A percentile compares a stretch with the other conserved stretches of the same genome.
Conservation (phyloP, 2,888 invertebrate species). For the Chirona hameri region DNA sequence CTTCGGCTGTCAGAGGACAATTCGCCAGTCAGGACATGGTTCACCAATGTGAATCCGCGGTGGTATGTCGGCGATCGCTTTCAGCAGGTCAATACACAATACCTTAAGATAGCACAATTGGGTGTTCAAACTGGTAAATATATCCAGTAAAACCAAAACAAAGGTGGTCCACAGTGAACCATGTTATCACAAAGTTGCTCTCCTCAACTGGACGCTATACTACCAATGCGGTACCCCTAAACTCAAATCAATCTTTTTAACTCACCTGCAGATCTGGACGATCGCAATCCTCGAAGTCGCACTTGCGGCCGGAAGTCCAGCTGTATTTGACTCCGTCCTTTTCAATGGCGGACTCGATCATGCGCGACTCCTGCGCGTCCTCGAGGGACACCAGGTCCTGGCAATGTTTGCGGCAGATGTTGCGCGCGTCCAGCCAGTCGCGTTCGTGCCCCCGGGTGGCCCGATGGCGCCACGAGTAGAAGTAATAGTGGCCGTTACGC, state of each 20-base stretch:
- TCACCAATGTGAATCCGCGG: too few species aligned
- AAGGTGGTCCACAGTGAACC: too few species aligned
- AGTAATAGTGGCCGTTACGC: slow-evolving; percentile 40
- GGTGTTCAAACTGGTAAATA: too few species aligned
- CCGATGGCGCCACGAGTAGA: slow-evolving; percentile 40
- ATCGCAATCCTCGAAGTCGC: slow-evolving; percentile 88
- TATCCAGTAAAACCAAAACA: too few species aligned
- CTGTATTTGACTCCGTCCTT: slow-evolving; percentile 57
- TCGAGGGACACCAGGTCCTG: slow-evolving; percentile 40
- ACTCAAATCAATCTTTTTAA: too few species aligned
- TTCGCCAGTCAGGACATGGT: too few species aligned
- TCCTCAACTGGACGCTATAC: too few species aligned
- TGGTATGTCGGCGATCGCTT: too few species aligned
- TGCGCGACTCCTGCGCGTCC: slow-evolving; percentile 36
- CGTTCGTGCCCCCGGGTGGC: slow-evolving; percentile 39
- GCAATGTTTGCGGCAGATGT: slow-evolving; percentile 41
- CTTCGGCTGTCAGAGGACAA: slow-evolving; percentile 58
- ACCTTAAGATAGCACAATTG: too few species aligned
- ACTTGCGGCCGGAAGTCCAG: slow-evolving; percentile 89
- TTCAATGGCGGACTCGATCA: slow-evolving; percentile 35
- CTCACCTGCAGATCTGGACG: slow-evolving; percentile 58
- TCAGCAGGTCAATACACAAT: too few species aligned
- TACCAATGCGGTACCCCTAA: too few species aligned
- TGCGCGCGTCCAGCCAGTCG: slow-evolving; percentile 40
- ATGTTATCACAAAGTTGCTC: too few species aligned